Conservation (phyloP, 2,888 invertebrate genomes). For the Erebia epiphron region DNA sequence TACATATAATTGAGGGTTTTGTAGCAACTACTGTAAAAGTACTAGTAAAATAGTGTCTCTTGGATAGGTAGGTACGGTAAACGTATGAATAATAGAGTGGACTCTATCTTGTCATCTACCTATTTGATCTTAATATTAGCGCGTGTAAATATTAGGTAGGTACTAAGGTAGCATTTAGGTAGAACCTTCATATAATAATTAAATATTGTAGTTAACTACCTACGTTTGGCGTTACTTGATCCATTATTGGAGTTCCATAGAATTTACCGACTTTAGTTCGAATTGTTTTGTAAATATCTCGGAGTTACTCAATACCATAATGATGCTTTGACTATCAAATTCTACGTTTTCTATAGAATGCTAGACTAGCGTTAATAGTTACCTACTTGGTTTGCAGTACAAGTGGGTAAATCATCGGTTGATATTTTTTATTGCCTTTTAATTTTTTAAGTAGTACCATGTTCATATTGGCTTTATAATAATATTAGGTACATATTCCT, state of each 20-base stretch:
- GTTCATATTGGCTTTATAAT: too few species aligned
- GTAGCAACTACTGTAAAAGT: too few species aligned
- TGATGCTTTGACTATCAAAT: not conserved
- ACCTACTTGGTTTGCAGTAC: too few species aligned
- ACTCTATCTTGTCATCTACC: not conserved
- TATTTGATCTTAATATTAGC: slow-evolving; percentile 6
- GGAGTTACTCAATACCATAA: not conserved
- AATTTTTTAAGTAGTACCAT: too few species aligned
- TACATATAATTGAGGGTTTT: too few species aligned
- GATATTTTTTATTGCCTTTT: too few species aligned
- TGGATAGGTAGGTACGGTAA: not conserved
- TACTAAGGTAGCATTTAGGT: not conserved
- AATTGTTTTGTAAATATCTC: slow-evolving; percentile 3
- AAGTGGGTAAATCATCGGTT: too few species aligned
- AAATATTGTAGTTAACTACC: not conserved
- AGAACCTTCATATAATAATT: not conserved
- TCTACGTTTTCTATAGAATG: not conserved
- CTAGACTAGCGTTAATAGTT: not conserved
- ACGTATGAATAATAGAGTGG: not conserved
- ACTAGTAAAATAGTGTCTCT: not conserved
- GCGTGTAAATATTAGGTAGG: not conserved
- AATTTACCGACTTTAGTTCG: not conserved
- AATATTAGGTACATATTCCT: too few species aligned
- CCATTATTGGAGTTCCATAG: not conserved
- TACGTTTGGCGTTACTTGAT: not conserved